These are phyloP conservation scores for Lingula anatina DNA, from an alignment of 2,888 invertebrate species.

Conservation along the genomic window DNA sequence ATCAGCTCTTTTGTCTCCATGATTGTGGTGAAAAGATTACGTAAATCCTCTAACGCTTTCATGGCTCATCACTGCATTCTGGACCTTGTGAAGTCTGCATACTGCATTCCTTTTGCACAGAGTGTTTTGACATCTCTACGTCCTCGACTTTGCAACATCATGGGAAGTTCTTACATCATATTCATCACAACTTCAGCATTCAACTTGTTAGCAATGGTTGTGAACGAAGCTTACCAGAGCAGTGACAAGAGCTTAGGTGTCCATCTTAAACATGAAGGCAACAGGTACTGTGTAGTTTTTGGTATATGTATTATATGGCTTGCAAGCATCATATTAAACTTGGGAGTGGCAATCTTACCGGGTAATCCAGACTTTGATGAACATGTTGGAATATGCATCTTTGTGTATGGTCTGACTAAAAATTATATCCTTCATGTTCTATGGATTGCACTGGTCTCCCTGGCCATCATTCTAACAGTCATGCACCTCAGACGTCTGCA, in stretches of 20 bases:
- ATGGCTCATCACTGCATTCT: constrained; percentile 45
- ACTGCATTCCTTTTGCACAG: constrained; percentile 42
- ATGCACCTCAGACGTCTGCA: constrained; percentile 76
- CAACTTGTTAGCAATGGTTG: constrained; percentile 67
- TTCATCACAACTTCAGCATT: constrained; percentile 85
- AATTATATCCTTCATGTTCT: constrained; percentile 86
- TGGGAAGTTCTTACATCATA: constrained; percentile 82
- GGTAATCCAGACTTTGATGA: constrained; percentile 53
- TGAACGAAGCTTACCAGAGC: constrained; percentile 46
- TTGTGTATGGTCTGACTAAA: constrained; percentile 79
- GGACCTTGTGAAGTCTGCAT: constrained; percentile 41
- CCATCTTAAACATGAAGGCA: constrained; percentile 21
- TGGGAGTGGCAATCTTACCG: constrained; percentile 60
- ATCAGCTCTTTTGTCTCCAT: constrained; percentile 24
- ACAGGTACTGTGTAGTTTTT: constrained; percentile 70
- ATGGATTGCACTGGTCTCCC: constrained; percentile 83
- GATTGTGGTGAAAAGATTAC: constrained; percentile 23
- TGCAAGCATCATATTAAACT: constrained; percentile 82
- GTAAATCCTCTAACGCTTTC: constrained; percentile 41
- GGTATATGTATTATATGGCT: constrained; percentile 93
- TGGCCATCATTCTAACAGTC: constrained; percentile 76
- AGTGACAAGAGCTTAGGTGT: constrained; percentile 18
- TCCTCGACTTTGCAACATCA: constrained; percentile 63
- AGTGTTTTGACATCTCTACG: constrained; percentile 25
- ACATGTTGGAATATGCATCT: constrained; percentile 76